phyloP scores from a whole-genome alignment of 1,140 invertebrate genomes.

The Liolophura sinensis region DNA sequence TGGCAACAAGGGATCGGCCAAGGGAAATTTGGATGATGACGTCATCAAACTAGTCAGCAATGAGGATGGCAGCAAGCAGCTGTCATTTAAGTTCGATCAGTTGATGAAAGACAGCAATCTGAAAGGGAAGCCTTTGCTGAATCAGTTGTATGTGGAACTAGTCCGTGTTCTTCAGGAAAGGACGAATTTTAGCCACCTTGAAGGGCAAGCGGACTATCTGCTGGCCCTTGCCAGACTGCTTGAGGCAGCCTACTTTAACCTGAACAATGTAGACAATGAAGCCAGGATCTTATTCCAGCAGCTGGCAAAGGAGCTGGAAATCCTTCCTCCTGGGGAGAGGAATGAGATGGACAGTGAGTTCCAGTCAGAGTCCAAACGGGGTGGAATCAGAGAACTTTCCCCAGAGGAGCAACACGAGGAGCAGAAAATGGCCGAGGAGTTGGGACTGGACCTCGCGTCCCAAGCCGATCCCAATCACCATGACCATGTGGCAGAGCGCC shows the following conservation, averaged over 20 bases:
- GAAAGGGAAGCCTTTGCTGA: slow-evolving; percentile 29
- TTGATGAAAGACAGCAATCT: slow-evolving; percentile 6
- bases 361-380: no score
- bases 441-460: no score
- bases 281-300: slow-evolving; percentile 27
- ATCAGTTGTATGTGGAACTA: slow-evolving; percentile 44
- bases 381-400: no score
- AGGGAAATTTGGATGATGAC: slow-evolving; percentile 13
- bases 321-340: slow-evolving; percentile 6
- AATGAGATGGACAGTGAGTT: no score
- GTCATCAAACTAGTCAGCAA: slow-evolving; percentile 29
- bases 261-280: slow-evolving; percentile 23
- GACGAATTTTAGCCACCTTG: slow-evolving; percentile 41
- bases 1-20: slow-evolving; percentile 4
- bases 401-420: no score
- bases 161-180: slow-evolving; percentile 32
- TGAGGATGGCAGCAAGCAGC: slow-evolving; percentile 40
- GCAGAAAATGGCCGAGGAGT: no score
- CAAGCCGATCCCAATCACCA: no score
- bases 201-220: slow-evolving; percentile 34
- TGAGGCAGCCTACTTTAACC: slow-evolving; percentile 42
- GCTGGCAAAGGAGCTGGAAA: slow-evolving; percentile 26
- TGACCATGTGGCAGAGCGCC: no score
- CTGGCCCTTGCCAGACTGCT: slow-evolving; percentile 39
- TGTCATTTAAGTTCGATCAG: slow-evolving; percentile 34